Percentiles rank a stretch among this genome's conserved stretches.
Evolutionary conservation across 2,888 invertebrate genomes (phyloP).

Genomic region (Apoda limacodes): DNA sequence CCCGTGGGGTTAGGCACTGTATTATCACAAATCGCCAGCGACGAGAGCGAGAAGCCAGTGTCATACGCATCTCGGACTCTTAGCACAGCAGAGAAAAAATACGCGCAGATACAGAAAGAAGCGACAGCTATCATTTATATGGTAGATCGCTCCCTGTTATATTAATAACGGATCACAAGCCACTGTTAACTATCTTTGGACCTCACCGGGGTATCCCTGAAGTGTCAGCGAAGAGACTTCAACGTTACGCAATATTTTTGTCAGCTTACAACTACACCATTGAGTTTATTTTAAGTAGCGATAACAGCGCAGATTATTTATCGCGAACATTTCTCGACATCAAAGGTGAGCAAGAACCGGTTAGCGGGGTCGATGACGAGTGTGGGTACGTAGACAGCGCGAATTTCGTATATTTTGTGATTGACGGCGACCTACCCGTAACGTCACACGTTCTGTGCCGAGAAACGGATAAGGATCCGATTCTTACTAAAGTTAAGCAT

Average conservation of each 20-base stretch:
- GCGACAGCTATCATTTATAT: constrained; percentile 14
- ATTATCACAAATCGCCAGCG: not conserved
- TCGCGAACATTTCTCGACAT: constrained; percentile 13
- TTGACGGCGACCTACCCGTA: no score
- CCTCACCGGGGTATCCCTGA: constrained; percentile 11
- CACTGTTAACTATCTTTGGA: constrained; percentile 4
- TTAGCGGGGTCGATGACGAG: no score
- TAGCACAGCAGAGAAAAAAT: constrained; percentile 2
- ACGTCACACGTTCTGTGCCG: no score
- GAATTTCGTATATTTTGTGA: no score
- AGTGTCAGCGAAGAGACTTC: constrained; percentile 6
- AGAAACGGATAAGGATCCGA: no score
- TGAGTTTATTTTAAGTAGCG: constrained; percentile 12
- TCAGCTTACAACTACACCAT: constrained; percentile 9
- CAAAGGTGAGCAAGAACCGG: no score
- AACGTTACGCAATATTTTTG: constrained; percentile 11
- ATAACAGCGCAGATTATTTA: constrained; percentile 15
- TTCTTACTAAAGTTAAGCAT: not conserved
- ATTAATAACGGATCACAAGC: constrained; percentile 8
- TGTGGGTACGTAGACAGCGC: no score
- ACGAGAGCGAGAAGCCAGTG: constrained; percentile 5
- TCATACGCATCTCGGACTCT: constrained; percentile 10
- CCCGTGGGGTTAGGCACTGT: not conserved
- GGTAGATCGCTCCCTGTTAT: constrained; percentile 5
- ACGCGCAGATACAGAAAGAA: constrained; percentile 12